Conservation (phyloP, 2,113 vertebrate genomes). For the Pituophis catenifer region DNA sequence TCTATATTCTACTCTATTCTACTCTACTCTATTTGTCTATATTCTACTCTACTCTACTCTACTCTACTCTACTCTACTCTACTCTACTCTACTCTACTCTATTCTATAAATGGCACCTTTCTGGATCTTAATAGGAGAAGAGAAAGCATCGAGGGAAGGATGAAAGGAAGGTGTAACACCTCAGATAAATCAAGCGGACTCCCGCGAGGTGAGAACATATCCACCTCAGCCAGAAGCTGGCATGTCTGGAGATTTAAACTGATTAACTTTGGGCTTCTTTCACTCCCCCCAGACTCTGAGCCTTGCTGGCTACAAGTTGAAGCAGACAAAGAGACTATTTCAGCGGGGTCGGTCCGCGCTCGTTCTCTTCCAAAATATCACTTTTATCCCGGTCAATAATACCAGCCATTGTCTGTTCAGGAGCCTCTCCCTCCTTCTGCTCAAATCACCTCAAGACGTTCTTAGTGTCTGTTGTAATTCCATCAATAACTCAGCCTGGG, state of each 20-base stretch:
- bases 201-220: conserved; percentile 31
- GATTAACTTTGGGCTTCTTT: conserved; percentile 13
- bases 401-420: conserved; percentile 78
- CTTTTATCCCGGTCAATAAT: conserved; percentile 83
- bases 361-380: conserved; percentile 77
- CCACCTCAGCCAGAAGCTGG: not conserved
- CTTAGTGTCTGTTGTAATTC: conserved; percentile 89
- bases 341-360: conserved; percentile 63
- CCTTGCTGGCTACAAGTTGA: conserved; percentile 23
- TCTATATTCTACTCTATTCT: too few species aligned
- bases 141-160: not conserved
- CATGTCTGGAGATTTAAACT: conserved; percentile 24
- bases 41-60: too few species aligned
- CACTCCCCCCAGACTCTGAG: conserved; percentile 28
- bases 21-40: too few species aligned
- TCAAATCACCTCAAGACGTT: conserved; percentile 80
- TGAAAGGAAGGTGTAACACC: not conserved
- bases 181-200: conserved; percentile 16
- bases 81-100: not conserved
- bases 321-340: conserved; percentile 69
- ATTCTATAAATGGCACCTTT: not conserved
- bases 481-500: conserved; percentile 79
- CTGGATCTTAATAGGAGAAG: not conserved
- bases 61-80: too few species aligned
- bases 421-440: conserved; percentile 25